These are phyloP conservation scores for Patagioenas fasciata DNA, from an alignment of 2,113 vertebrate genomes.

Conservation along the genomic window DNA sequence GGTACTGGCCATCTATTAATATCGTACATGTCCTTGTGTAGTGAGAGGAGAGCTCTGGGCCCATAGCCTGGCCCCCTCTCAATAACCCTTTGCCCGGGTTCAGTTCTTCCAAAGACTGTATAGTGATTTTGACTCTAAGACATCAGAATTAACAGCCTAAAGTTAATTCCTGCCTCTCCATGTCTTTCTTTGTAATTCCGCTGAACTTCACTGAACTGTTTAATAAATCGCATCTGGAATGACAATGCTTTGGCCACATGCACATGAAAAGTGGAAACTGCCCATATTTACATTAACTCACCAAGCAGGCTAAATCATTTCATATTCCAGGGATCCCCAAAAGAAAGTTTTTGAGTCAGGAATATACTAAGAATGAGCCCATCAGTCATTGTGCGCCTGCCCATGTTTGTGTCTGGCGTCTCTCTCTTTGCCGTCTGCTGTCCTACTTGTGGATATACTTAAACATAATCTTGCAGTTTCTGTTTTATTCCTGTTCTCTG, in stretches of 20 bases:
- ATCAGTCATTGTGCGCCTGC: neutral
- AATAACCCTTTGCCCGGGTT: neutral
- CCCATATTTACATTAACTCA: neutral
- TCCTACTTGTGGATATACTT: neutral
- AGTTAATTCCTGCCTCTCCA: neutral
- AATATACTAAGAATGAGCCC: neutral
- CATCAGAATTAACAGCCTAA: neutral
- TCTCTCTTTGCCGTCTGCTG: neutral
- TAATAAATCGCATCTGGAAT: neutral
- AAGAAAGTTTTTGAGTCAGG: neutral
- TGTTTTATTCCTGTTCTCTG: neutral
- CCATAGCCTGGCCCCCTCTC: neutral
- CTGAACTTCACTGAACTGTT: neutral
- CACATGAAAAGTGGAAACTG: neutral
- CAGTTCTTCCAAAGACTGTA: neutral
- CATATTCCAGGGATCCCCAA: neutral
- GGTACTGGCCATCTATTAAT: neutral
- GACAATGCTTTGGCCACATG: neutral
- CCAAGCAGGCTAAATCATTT: neutral
- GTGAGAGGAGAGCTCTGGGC: neutral
- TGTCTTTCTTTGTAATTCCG: neutral
- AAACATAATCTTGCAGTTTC: neutral
- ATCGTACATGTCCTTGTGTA: fast-evolving
- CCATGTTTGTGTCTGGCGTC: neutral
- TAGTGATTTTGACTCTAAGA: neutral